These are phyloP conservation scores for Benitochromis conjunctus DNA, from an alignment of 2,113 vertebrate species.

Conservation along the genomic window DNA sequence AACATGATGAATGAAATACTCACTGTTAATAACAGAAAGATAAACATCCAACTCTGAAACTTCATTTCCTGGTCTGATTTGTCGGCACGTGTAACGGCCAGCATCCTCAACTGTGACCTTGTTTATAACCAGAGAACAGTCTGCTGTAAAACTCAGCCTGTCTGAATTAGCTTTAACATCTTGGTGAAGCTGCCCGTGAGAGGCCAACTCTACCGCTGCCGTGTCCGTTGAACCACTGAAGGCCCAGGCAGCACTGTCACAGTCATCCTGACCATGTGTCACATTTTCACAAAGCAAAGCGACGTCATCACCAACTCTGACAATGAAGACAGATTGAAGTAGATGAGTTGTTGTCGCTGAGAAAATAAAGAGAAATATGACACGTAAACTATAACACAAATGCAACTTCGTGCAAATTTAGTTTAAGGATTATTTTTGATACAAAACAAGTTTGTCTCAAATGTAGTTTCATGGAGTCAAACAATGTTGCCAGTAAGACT, in stretches of 20 bases:
- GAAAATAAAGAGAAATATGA: background rate
- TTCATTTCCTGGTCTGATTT: background rate
- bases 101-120: background rate
- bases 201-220: background rate
- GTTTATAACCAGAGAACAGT: background rate
- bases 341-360: background rate
- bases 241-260: background rate
- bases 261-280: background rate
- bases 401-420: background rate
- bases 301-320: background rate
- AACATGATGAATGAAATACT: background rate
- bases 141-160: background rate
- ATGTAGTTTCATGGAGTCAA: background rate
- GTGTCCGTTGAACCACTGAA: background rate
- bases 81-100: background rate
- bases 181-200: background rate
- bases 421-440: background rate
- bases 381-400: background rate
- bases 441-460: background rate
- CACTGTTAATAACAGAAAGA: background rate
- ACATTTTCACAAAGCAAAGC: background rate
- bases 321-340: background rate
- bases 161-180: background rate
- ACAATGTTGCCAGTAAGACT: background rate
- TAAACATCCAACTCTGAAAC: background rate